phyloP scores from a whole-genome alignment of 2,888 invertebrate species.

The Tetragnatha montana region DNA sequence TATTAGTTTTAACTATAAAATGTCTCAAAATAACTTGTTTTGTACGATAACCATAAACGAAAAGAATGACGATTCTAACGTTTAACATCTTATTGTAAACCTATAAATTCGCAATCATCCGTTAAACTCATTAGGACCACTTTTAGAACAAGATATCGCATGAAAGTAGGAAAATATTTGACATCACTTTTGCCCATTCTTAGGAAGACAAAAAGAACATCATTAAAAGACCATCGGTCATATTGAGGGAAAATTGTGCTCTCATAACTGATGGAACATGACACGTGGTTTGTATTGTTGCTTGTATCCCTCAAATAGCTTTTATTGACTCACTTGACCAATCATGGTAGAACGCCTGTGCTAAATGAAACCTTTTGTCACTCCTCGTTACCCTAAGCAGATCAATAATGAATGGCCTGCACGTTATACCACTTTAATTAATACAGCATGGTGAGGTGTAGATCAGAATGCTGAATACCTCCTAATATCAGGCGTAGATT shows the following conservation, averaged over 20 bases:
- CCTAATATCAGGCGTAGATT: too few species aligned
- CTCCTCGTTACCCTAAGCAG: neutral
- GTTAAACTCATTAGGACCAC: too few species aligned
- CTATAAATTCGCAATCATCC: too few species aligned
- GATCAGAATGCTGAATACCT: too few species aligned
- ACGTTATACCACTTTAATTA: neutral
- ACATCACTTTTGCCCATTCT: neutral
- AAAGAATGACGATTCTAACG: too few species aligned
- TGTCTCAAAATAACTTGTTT: too few species aligned
- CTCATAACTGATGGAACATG: neutral
- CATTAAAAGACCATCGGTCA: neutral
- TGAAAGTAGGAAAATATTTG: neutral
- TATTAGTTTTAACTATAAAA: too few species aligned
- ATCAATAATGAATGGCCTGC: neutral
- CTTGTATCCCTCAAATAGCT: neutral
- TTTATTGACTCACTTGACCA: constrained; percentile 8
- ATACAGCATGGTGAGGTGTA: too few species aligned
- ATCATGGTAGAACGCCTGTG: neutral
- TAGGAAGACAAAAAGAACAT: neutral
- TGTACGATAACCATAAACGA: too few species aligned
- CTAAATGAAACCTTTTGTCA: neutral
- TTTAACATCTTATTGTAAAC: too few species aligned
- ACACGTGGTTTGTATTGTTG: constrained; percentile 30
- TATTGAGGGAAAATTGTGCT: neutral
- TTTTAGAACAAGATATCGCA: too few species aligned